Conservation (phyloP, 2,888 invertebrate species). For the Danaus chrysippus region DNA sequence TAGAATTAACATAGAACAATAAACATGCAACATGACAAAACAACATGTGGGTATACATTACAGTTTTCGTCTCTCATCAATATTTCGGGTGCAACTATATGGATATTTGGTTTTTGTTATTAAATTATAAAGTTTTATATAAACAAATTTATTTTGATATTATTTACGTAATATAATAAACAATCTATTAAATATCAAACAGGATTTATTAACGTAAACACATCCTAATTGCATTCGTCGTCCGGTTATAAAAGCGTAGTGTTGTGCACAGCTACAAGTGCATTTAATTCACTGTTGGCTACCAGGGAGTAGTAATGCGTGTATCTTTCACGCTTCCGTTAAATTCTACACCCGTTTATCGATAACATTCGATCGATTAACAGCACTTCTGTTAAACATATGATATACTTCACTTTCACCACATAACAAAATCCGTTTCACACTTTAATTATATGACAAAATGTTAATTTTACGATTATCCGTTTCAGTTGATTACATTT, state of each 20-base stretch:
- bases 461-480: too few relatives aligned
- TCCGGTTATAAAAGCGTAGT: slow-evolving; percentile 40
- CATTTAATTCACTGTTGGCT: slow-evolving; percentile 20
- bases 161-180: background rate
- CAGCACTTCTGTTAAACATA: background rate
- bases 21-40: background rate
- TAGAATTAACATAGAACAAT: slow-evolving; percentile 2
- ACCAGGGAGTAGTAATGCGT: slow-evolving; percentile 9
- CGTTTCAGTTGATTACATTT: too few relatives aligned
- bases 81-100: too few relatives aligned
- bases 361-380: slow-evolving; percentile 17
- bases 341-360: slow-evolving; percentile 18
- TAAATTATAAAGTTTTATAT: too few relatives aligned
- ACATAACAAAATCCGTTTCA: too few relatives aligned
- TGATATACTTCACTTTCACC: too few relatives aligned
- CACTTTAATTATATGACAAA: too few relatives aligned
- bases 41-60: too few relatives aligned
- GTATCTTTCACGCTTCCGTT: slow-evolving; percentile 20
- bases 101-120: too few relatives aligned
- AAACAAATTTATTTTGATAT: too few relatives aligned
- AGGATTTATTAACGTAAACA: slow-evolving; percentile 2
- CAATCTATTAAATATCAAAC: background rate
- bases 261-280: slow-evolving; percentile 34
- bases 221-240: slow-evolving; percentile 34
- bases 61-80: too few relatives aligned